These are phyloP conservation scores for Cerastoderma edule DNA, from an alignment of 2,888 invertebrate genomes.

Conservation along the genomic window DNA sequence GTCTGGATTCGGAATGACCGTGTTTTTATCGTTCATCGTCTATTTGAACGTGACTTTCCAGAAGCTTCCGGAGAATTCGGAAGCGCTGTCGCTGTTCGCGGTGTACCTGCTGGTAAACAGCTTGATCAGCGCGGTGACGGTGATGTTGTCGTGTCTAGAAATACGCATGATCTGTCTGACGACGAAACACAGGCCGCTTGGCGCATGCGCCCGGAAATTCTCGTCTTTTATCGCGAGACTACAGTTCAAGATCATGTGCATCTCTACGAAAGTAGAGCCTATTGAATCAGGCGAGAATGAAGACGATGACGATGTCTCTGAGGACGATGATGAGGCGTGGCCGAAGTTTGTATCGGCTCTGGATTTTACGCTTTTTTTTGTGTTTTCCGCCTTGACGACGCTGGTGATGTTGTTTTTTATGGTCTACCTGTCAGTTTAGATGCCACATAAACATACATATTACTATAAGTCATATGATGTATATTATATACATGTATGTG, in stretches of 20 bases:
- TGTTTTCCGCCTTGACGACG: conserved; percentile 27
- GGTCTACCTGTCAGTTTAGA: conserved; percentile 30
- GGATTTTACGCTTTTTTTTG: conserved; percentile 45
- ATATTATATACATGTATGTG: background rate
- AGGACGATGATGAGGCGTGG: conserved; percentile 27
- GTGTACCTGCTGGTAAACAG: conserved; percentile 41
- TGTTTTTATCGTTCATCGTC: conserved; percentile 54
- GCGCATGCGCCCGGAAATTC: conserved; percentile 25
- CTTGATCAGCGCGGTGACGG: conserved; percentile 33
- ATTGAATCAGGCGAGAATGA: conserved; percentile 1
- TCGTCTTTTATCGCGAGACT: conserved; percentile 24
- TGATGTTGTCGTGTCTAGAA: conserved; percentile 46
- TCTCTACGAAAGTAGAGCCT: conserved; percentile 9
- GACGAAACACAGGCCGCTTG: conserved; percentile 26
- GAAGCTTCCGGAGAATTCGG: conserved; percentile 55
- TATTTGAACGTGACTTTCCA: conserved; percentile 53
- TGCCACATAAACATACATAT: background rate
- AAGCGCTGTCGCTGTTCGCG: conserved; percentile 44
- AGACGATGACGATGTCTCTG: conserved; percentile 1
- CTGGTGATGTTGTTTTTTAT: conserved; percentile 24
- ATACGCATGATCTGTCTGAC: conserved; percentile 32
- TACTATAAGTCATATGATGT: background rate
- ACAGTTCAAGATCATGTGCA: conserved; percentile 35
- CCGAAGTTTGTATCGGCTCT: conserved; percentile 42
- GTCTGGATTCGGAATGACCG: conserved; percentile 42